Base-by-base conservation (phyloP, 1,140 invertebrate genomes). In the Sweltsa coloradensis region DNA sequence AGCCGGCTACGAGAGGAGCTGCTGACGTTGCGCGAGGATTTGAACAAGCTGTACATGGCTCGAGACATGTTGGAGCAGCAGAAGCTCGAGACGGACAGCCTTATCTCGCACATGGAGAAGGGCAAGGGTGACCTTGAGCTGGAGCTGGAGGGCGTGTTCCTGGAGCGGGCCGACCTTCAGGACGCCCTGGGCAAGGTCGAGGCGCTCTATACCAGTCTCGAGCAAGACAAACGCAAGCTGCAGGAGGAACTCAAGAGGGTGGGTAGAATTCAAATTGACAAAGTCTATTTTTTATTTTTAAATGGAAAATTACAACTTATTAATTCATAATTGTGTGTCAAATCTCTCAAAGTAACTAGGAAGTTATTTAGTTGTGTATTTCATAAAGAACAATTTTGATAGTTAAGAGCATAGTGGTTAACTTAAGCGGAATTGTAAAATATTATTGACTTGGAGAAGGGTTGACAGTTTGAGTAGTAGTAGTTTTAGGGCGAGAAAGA, bases 21-120 rank as follows among this genome's bases (percentile, higher is more conserved):
- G 1, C 68, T 87, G 14, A 79, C 76, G 0, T 54, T 81, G 2
- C 64, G 81, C 1, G 84, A 88, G 62, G 85, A 88, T 52, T 63
- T 88, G 1, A 83, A 80, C 58, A 81, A 83, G 57, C 67, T 76
- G 0, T 74, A 78, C 48, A 62, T 88, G 0, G 69, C 74, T 1
- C 73, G 79, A 34, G 85, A 89, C 58, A 67, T 89, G 57, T 60
- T 89, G 1, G 83, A 87, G 50, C 84, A 87, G 58, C 83, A 88
- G 53, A 84, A 85, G 60, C 55, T 79, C 18, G 85, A 89, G 61
- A 71, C 75, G 0, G 83, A 87, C 47, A 71, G 68, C 55, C 63
- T 86, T 11, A 74, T 87, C 14, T 66, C 74, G 21, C 73, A 81
- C 55, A 72, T 85, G 52, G 85, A 90, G 62, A 86, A 87, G 61